phyloP scores from a whole-genome alignment of 1,140 invertebrate genomes.

The Myzus persicae region DNA sequence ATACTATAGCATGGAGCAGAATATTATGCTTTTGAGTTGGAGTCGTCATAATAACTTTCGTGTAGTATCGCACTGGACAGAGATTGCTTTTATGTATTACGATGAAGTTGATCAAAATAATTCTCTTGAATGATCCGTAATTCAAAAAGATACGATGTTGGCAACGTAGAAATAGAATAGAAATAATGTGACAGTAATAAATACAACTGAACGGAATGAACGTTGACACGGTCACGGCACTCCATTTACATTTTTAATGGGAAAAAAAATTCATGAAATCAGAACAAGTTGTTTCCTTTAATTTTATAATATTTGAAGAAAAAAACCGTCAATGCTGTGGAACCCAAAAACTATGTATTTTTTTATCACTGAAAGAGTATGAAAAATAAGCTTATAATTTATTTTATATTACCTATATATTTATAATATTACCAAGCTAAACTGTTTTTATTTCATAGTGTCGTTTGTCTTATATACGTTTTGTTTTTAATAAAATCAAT shows the following conservation, averaged over 20 bases:
- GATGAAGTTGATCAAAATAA: background rate
- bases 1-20: too few relatives aligned
- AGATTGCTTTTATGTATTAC: background rate
- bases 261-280: background rate
- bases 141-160: background rate
- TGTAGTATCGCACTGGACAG: too few relatives aligned
- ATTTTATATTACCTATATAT: background rate
- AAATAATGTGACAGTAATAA: background rate
- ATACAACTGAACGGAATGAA: background rate
- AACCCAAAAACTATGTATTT: background rate
- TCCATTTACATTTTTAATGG: background rate
- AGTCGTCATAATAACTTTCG: too few relatives aligned
- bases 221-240: background rate
- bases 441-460: background rate
- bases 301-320: background rate
- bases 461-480: too few relatives aligned
- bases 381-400: background rate
- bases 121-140: background rate
- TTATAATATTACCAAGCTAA: background rate
- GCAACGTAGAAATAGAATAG: background rate
- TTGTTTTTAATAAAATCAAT: background rate
- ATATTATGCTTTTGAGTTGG: too few relatives aligned
- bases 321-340: background rate
- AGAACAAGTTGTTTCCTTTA: background rate
- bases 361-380: too few relatives aligned